Conservation (phyloP, 2,888 invertebrate species). For the Seladonia tumulorum region DNA sequence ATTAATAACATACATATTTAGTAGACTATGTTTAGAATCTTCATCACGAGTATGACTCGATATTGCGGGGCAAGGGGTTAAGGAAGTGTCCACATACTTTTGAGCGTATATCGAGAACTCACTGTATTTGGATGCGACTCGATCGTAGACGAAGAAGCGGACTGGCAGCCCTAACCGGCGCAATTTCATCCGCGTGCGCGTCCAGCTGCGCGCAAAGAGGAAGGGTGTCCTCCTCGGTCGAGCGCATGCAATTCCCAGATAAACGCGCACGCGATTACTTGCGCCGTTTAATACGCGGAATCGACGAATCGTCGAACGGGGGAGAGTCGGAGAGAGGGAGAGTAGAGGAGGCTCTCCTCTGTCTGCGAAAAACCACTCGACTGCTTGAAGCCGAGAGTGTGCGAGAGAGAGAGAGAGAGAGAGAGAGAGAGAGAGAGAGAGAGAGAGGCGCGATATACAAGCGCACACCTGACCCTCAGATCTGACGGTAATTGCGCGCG, state of each 20-base stretch:
- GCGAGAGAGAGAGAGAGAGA: slow-evolving; percentile 3
- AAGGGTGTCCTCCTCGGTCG: slow-evolving; percentile 35
- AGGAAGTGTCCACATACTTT: too few relatives aligned
- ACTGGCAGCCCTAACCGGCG: slow-evolving; percentile 31
- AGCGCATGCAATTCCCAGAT: slow-evolving; percentile 52
- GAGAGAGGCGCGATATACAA: neutral
- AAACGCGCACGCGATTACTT: slow-evolving; percentile 61
- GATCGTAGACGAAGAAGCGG: neutral
- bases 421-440: neutral
- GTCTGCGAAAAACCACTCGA: slow-evolving; percentile 48
- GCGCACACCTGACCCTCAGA: slow-evolving; percentile 61
- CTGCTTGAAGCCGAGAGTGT: slow-evolving; percentile 26
- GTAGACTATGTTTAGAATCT: too few relatives aligned
- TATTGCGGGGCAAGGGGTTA: too few relatives aligned
- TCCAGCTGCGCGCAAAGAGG: slow-evolving; percentile 31
- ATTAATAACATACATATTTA: too few relatives aligned
- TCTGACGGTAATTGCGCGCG: slow-evolving; percentile 70
- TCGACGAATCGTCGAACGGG: slow-evolving; percentile 38
- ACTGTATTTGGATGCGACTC: neutral
- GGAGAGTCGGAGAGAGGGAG: neutral
- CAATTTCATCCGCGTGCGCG: slow-evolving; percentile 27
- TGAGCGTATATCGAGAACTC: too few relatives aligned
- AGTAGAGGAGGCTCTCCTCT: slow-evolving; percentile 1
- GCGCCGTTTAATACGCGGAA: slow-evolving; percentile 50
- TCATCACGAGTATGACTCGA: too few relatives aligned